These are phyloP conservation scores for Phymanthus crucifer DNA, from an alignment of 92 coral and sea anemone species.

Conservation along the genomic window DNA sequence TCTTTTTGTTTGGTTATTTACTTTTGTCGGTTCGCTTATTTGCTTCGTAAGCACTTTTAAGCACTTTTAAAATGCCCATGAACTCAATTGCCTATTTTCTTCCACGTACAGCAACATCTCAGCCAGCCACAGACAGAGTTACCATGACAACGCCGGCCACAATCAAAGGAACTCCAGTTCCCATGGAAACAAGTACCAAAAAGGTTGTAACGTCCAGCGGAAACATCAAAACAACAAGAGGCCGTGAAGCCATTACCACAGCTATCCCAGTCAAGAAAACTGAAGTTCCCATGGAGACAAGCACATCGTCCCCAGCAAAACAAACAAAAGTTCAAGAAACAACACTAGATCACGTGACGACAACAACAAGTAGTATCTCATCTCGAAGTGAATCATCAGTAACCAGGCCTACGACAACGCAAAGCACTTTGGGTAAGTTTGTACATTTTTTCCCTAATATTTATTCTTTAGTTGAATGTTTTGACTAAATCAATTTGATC, in stretches of 20 bases:
- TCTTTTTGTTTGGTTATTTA: too few relatives aligned
- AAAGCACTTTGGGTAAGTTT: background rate
- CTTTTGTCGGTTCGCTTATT: too few relatives aligned
- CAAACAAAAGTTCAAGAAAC: background rate
- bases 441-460: background rate
- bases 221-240: background rate
- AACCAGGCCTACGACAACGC: background rate
- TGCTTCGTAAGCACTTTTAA: too few relatives aligned
- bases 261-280: background rate
- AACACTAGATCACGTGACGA: background rate
- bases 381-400: background rate
- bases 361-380: background rate
- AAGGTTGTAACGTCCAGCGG: background rate
- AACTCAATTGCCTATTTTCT: background rate
- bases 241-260: slow-evolving; percentile 15
- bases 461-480: background rate
- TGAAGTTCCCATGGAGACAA: slow-evolving; percentile 29
- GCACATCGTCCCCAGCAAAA: background rate
- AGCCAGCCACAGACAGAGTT: slow-evolving; percentile 5
- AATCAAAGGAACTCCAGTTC: slow-evolving; percentile 16
- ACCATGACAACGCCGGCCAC: slow-evolving; percentile 10
- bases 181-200: slow-evolving; percentile 19
- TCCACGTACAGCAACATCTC: slow-evolving; percentile 9
- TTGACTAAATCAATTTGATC: background rate
- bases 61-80: too few relatives aligned